Evolutionary conservation across 2,797 vertebrate species (phyloP).

Genomic region (Sylvilagus floridanus): DNA sequence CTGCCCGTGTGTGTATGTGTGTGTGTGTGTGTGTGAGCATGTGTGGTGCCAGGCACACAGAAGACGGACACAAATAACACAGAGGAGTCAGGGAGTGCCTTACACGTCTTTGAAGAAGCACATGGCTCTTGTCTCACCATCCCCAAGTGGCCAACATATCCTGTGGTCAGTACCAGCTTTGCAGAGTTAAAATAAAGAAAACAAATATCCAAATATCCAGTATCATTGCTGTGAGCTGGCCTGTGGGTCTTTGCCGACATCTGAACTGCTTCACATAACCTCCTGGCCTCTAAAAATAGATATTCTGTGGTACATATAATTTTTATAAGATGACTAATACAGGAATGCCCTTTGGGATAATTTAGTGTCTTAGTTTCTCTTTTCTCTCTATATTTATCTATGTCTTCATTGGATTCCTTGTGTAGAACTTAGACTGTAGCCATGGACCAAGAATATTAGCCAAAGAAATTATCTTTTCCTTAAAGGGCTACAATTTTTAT

Average conservation of each 20-base stretch:
- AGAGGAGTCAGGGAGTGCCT: conserved; percentile 24
- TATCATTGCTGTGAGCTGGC: conserved; percentile 66
- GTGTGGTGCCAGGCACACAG: neutral
- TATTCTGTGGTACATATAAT: conserved; percentile 81
- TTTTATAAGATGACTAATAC: conserved; percentile 84
- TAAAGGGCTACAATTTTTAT: conserved; percentile 21
- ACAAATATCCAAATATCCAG: conserved; percentile 75
- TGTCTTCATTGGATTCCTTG: conserved; percentile 68
- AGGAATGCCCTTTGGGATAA: conserved; percentile 81
- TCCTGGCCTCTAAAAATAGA: conserved; percentile 83
- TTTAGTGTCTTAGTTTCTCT: conserved; percentile 71
- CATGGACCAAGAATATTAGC: neutral
- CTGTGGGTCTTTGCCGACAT: conserved; percentile 75
- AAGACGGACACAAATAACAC: conserved; percentile 62
- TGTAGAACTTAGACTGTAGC: conserved; percentile 64
- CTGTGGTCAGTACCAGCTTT: conserved; percentile 54
- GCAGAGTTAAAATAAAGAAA: conserved; percentile 79
- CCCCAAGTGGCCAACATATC: conserved; percentile 39
- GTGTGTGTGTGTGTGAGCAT: too few relatives aligned
- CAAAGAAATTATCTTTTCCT: conserved; percentile 41
- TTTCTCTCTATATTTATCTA: conserved; percentile 80
- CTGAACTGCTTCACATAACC: conserved; percentile 80
- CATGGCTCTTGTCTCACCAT: neutral
- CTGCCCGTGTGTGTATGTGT: neutral
- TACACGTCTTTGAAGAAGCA: conserved; percentile 61